Evolutionary conservation across 2,113 vertebrate genomes (phyloP).

Genomic region (Lophochroa leadbeateri): DNA sequence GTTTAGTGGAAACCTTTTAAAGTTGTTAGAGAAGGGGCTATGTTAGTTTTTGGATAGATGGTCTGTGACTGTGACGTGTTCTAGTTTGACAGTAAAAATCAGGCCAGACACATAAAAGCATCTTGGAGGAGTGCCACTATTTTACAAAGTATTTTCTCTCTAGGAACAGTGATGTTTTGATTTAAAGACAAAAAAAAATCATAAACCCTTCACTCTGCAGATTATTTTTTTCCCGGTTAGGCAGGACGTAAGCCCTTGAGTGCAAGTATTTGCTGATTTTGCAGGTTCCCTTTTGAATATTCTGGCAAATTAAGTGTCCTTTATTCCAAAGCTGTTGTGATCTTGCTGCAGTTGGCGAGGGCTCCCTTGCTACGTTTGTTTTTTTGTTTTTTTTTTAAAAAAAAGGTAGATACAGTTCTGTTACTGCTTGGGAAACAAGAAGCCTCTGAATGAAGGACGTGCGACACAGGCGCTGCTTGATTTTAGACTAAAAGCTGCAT

Average conservation of each 20-base stretch:
- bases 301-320: neutral
- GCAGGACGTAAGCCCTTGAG: neutral
- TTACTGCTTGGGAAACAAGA: neutral
- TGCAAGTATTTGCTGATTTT: neutral
- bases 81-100: neutral
- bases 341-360: constrained; percentile 6
- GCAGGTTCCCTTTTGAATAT: neutral
- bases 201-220: neutral
- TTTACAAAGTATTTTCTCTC: neutral
- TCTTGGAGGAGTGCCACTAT: neutral
- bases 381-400: too few species aligned
- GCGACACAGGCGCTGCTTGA: neutral
- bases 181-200: neutral
- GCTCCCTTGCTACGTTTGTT: neutral
- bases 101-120: neutral
- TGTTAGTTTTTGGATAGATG: neutral
- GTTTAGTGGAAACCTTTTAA: neutral
- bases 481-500: neutral
- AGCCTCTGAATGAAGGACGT: neutral
- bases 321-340: constrained; percentile 14
- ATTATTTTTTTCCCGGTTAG: neutral
- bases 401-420: neutral
- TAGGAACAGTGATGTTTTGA: neutral
- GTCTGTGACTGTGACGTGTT: neutral
- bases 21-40: neutral